A percentile compares a stretch with the other conserved stretches of the same genome.
These are phyloP conservation scores for Sarcophaga subvicina DNA, from an alignment of 2,888 invertebrate genomes.

Conservation along the genomic window DNA sequence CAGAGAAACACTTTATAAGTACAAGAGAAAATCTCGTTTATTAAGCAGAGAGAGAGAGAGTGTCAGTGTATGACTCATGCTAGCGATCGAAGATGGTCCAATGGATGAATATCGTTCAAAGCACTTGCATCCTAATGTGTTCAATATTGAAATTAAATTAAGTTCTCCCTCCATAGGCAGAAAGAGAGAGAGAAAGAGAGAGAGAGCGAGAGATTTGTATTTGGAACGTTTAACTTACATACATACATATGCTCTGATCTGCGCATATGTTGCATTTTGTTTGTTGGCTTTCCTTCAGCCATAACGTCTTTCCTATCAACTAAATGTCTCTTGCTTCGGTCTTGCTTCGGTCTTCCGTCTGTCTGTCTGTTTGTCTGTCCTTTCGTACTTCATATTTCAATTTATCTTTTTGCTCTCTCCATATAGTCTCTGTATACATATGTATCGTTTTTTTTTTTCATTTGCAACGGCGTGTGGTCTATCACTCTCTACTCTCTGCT, in stretches of 20 bases:
- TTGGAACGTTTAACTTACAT: too few relatives aligned
- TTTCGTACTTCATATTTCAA: conserved; percentile 44
- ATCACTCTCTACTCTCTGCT: conserved; percentile 44
- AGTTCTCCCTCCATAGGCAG: too few relatives aligned
- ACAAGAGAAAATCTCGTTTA: not conserved
- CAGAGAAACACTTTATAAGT: not conserved
- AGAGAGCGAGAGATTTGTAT: too few relatives aligned
- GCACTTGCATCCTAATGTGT: not conserved
- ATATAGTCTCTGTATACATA: conserved; percentile 44
- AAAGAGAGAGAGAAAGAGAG: too few relatives aligned
- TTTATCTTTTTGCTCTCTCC: conserved; percentile 8
- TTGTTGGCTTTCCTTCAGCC: not conserved
- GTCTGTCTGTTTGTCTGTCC: conserved; percentile 2
- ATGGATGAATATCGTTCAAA: not conserved
- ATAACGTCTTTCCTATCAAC: not conserved
- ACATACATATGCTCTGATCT: too few relatives aligned
- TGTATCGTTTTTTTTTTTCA: not conserved
- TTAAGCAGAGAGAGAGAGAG: not conserved
- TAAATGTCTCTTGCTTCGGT: not conserved
- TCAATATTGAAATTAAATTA: too few relatives aligned
- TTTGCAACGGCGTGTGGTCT: conserved; percentile 72
- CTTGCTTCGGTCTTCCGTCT: not conserved
- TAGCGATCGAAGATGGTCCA: not conserved
- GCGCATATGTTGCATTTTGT: conserved; percentile 2
- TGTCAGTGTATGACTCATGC: not conserved